Evolutionary conservation across 2,888 invertebrate genomes (phyloP).

Genomic region (Acanthoscelides obtectus): DNA sequence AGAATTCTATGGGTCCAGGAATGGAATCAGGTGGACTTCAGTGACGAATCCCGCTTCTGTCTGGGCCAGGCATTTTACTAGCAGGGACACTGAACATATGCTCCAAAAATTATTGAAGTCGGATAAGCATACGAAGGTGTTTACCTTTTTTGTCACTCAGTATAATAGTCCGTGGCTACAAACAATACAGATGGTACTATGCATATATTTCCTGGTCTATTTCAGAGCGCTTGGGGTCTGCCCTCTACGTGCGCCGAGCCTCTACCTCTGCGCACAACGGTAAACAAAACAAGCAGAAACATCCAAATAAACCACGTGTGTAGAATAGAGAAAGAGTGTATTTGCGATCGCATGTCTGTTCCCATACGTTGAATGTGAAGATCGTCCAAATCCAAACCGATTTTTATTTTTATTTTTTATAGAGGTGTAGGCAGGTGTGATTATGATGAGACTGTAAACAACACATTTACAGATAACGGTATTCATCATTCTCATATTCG

Average conservation of each 20-base stretch:
- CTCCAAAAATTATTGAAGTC: too few relatives aligned
- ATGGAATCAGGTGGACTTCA: too few relatives aligned
- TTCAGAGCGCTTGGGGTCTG: background rate
- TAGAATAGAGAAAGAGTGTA: background rate
- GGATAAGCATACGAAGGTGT: too few relatives aligned
- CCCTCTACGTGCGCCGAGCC: too few relatives aligned
- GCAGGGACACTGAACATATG: too few relatives aligned
- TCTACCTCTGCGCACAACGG: background rate
- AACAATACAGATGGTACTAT: too few relatives aligned
- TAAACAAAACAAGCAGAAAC: background rate
- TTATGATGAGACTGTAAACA: background rate
- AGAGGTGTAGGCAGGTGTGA: background rate
- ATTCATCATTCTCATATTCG: background rate
- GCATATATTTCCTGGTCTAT: background rate
- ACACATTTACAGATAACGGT: background rate
- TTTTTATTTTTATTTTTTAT: background rate
- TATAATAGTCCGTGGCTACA: too few relatives aligned
- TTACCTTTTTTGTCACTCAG: too few relatives aligned
- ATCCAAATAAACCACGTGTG: background rate
- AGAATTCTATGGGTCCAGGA: too few relatives aligned
- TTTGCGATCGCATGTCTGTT: background rate
- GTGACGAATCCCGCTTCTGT: too few relatives aligned
- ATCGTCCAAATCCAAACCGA: background rate
- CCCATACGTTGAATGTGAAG: background rate
- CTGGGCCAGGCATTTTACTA: too few relatives aligned